These are phyloP conservation scores for Drosophila nr. fundita DNA, from an alignment of 2,888 invertebrate genomes.

Conservation along the genomic window DNA sequence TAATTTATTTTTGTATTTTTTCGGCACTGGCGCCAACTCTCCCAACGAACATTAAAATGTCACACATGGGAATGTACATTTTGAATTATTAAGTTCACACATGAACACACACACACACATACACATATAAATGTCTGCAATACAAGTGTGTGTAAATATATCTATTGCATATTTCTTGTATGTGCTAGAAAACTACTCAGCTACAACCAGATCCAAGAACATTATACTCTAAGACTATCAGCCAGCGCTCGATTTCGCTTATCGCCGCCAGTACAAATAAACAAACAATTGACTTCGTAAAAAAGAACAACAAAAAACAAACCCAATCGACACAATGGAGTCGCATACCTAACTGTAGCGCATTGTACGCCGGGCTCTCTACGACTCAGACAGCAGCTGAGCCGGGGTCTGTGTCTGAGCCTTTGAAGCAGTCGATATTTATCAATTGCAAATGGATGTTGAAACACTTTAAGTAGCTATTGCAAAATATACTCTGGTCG, in stretches of 20 bases:
- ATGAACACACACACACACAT: neutral
- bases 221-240: conserved; percentile 30
- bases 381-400: neutral
- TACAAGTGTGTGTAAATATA: conserved; percentile 3
- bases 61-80: conserved; percentile 12
- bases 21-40: conserved; percentile 26
- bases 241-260: conserved; percentile 25
- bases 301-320: conserved; percentile 22
- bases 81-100: conserved; percentile 16
- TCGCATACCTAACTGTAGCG: conserved; percentile 4
- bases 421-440: conserved; percentile 1
- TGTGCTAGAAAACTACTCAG: conserved; percentile 4
- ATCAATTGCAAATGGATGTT: conserved; percentile 3
- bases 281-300: conserved; percentile 53
- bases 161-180: conserved; percentile 17
- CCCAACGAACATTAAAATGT: conserved; percentile 41
- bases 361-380: neutral
- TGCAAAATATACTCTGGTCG: neutral
- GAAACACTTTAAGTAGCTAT: neutral
- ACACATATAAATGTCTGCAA: neutral
- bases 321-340: conserved; percentile 21
- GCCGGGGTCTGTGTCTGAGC: neutral
- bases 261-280: conserved; percentile 36
- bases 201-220: conserved; percentile 24
- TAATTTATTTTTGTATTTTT: conserved; percentile 16